phyloP scores from a whole-genome alignment of 2,113 vertebrate species.

The Cinclus cinclus region DNA sequence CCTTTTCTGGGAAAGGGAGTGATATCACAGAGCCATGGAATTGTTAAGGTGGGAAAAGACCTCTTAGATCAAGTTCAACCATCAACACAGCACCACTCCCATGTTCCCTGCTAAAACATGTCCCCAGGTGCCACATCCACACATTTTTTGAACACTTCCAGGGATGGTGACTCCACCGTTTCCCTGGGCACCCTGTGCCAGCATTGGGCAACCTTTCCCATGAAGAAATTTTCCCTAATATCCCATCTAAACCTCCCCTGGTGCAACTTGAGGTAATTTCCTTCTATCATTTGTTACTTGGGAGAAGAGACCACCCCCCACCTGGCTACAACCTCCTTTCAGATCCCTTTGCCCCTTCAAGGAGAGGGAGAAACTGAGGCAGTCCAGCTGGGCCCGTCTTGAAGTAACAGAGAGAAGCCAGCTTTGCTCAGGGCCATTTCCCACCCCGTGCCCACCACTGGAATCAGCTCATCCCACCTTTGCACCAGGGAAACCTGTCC shows the following conservation, averaged over 20 bases:
- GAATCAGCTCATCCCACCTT: neutral
- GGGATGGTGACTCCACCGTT: neutral
- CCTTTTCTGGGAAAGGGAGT: neutral
- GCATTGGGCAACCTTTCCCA: neutral
- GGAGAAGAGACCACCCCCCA: accelerated
- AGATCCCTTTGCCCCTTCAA: neutral
- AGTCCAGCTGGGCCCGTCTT: accelerated
- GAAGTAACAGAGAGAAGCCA: neutral
- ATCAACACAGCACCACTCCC: neutral
- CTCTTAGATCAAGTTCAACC: neutral
- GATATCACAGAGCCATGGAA: neutral
- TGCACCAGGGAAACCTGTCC: neutral
- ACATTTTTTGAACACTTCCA: neutral
- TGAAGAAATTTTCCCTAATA: neutral
- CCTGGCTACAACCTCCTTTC: neutral
- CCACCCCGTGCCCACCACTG: neutral
- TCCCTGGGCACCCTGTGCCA: neutral
- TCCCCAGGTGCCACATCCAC: neutral
- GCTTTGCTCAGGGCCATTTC: neutral
- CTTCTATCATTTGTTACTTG: neutral
- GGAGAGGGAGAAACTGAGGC: neutral
- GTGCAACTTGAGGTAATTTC: neutral
- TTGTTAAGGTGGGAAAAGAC: neutral
- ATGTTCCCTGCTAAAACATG: accelerated
- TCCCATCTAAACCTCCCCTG: neutral